Evolutionary conservation across 2,888 invertebrate species (phyloP), one percentile per base, ranked within the genome.

Genomic region (Ceriagrion tenellum): DNA sequence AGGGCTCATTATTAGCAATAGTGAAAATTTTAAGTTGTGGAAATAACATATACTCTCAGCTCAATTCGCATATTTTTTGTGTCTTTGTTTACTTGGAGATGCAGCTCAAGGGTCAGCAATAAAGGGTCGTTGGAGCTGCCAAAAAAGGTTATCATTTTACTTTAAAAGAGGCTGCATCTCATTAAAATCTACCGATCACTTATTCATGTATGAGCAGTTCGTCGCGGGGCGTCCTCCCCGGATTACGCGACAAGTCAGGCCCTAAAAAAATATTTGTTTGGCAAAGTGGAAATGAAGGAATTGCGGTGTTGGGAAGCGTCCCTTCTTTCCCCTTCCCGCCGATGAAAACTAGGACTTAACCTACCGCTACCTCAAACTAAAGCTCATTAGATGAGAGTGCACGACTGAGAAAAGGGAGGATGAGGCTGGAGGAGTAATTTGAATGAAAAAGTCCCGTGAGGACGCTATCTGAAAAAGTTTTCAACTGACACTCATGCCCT

Each of bases 381-480:
- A 81, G 81, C 81, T 81, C 81, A 81, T 81, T 81, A 81, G 81
- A 81, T 81, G 30, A 26, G 81, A 81, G 30, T 81, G 30, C 26
- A 35, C n/a, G 69, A 69, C 69, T n/a, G 69, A 23, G 69, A n/a
- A 47, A 47, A 47, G 69, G 59, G 20, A 69, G 26, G 81, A 13
- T 35, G 81, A 30, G 35, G 16, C n/a, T 1, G 12, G 81, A 13
- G 81, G 35, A 81, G 81, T 81, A 81, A 81, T 81, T 81, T 81
- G 81, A 81, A 81, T 81, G 81, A 81, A 81, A 81, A 81, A 35
- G 81, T 81, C 81, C 81, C 81, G 81, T 12, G 16, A 81, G 81
- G 81, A 81, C 30, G 35, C 81, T 13, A 8, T 26, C 35, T 8
- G 59, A 6, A 59, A 81, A 81, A 81, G 81, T 81, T 81, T 81